Percentiles rank a stretch among this genome's conserved stretches.
Evolutionary conservation across 1,140 invertebrate species (phyloP).

Genomic region (Drosophila grimshawi): DNA sequence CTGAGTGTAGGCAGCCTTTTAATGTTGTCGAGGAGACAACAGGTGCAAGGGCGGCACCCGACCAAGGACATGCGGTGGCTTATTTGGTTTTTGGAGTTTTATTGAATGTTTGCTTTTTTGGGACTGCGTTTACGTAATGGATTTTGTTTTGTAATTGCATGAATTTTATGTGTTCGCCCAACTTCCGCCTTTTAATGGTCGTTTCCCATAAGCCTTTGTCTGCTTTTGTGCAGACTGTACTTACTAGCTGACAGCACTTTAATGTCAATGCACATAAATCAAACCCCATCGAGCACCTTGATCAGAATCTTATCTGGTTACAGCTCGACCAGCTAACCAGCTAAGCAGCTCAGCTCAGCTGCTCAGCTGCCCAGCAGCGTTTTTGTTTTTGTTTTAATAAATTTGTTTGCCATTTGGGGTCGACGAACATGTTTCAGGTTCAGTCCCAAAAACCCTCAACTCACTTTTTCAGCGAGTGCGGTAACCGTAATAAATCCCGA

Average conservation of each 20-base stretch:
- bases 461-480: not conserved
- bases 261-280: slow-evolving; percentile 36
- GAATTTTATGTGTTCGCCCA: slow-evolving; percentile 38
- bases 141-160: slow-evolving; percentile 67
- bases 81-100: slow-evolving; percentile 65
- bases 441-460: not conserved
- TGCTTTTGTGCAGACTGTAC: not conserved
- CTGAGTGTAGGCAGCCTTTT: too few species aligned
- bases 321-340: too few species aligned
- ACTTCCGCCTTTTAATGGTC: slow-evolving; percentile 28
- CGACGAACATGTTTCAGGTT: not conserved
- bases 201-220: slow-evolving; percentile 27
- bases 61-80: slow-evolving; percentile 14
- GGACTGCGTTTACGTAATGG: slow-evolving; percentile 44
- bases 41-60: slow-evolving; percentile 37
- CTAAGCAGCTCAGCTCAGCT: not conserved
- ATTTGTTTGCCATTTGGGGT: slow-evolving; percentile 3
- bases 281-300: slow-evolving; percentile 5
- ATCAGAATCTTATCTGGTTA: slow-evolving; percentile 33
- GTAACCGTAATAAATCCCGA: slow-evolving; percentile 45
- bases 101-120: slow-evolving; percentile 64
- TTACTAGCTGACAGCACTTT: not conserved
- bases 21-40: slow-evolving; percentile 36
- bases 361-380: slow-evolving; percentile 17
- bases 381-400: slow-evolving; percentile 41